Evolutionary conservation across 2,797 vertebrate genomes (phyloP).

Genomic region (Gallirallus australis): DNA sequence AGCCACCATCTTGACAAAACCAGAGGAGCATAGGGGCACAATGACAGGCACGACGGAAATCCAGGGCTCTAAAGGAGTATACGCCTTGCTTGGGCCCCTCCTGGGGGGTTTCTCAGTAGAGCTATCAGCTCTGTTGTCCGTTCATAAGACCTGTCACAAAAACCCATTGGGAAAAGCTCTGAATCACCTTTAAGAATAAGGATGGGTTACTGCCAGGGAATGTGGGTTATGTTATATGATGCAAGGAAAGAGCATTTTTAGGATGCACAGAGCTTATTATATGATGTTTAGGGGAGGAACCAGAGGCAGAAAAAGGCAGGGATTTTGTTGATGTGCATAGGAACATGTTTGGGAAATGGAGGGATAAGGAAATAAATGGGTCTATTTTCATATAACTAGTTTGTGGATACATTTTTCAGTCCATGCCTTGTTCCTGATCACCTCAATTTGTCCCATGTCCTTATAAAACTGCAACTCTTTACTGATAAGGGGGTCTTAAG

Average conservation of each 20-base stretch:
- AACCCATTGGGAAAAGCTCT: neutral
- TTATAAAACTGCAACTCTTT: neutral
- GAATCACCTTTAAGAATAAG: neutral
- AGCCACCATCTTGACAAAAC: neutral
- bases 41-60: neutral
- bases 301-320: neutral
- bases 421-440: neutral
- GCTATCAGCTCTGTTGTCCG: neutral
- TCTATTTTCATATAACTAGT: neutral
- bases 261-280: neutral
- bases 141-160: neutral
- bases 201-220: fast-evolving
- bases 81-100: neutral
- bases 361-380: neutral
- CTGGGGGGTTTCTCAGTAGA: neutral
- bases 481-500: neutral
- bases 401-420: neutral
- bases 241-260: neutral
- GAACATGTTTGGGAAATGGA: neutral
- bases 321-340: neutral
- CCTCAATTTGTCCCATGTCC: neutral
- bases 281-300: neutral
- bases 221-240: neutral
- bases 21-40: neutral
- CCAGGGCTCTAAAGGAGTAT: neutral